Evolutionary conservation across 2,113 vertebrate species (phyloP).

Genomic region (Struthidea cinerea): DNA sequence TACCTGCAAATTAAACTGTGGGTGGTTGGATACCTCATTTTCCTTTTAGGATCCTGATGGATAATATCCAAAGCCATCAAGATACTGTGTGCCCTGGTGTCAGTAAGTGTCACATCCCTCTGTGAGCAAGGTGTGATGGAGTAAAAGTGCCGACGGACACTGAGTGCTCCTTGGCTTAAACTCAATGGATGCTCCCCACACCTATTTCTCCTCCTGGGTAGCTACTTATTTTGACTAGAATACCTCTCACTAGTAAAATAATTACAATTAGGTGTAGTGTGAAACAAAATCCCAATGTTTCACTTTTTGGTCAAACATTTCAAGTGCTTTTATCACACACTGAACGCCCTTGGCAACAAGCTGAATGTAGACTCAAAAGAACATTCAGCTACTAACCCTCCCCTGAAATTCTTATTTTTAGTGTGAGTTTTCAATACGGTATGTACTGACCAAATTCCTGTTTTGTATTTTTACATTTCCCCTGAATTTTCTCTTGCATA

Average conservation of each 20-base stretch:
- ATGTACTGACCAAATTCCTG: slow-evolving; percentile 1
- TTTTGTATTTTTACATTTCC: background rate
- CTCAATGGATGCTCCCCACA: background rate
- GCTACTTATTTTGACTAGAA: background rate
- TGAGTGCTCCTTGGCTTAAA: background rate
- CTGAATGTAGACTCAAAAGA: background rate
- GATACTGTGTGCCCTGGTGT: background rate
- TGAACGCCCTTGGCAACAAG: background rate
- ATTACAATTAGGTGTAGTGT: background rate
- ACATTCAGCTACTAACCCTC: background rate
- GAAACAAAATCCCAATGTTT: background rate
- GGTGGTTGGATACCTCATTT: background rate
- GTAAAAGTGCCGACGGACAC: rapidly evolving
- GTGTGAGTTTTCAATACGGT: background rate
- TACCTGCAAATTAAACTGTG: background rate
- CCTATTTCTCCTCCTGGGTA: background rate
- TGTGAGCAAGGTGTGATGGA: rapidly evolving
- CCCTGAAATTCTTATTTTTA: background rate
- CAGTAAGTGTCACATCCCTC: background rate
- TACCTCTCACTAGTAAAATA: background rate
- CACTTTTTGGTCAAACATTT: background rate
- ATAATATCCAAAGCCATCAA: background rate
- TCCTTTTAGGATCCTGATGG: background rate
- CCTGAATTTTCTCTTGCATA: background rate
- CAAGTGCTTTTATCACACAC: background rate